Evolutionary conservation across 1,140 invertebrate genomes (phyloP), one percentile per base, ranked within the genome.

Genomic region (Colletes gigas): DNA sequence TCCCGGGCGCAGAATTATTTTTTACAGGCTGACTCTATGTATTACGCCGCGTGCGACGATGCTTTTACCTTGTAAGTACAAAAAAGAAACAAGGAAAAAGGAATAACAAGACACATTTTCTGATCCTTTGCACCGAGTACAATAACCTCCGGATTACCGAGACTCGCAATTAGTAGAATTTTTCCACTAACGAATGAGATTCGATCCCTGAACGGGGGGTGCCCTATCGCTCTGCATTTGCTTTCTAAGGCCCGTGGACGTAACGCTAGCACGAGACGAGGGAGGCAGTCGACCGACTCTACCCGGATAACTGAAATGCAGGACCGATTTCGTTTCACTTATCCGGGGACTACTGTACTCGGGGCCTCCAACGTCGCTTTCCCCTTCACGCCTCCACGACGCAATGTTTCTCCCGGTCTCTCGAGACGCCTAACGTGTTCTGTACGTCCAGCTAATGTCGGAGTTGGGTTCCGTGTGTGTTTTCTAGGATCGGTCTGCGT

Each of bases 71-170:
- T 62, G 21, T 62, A 62, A 62, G 60, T 41, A 62, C 14, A 30
- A 62, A 62, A 62, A n/a, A 57, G 30, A 62, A 62, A 62, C 30
- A 50, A 50, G 50, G 54, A 17, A 57, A n/a, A 57, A 57, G 30
- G 30, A 30, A 30, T 30, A 30, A 30, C 30, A 30, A 30, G 5
- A 57, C 15, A 3, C 54, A 57, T 17, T 57, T 57, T 17, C 15
- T 57, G n/a, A 6, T n/a, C 15, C n/a, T 57, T 17, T 8, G 54
- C 54, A 57, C 4, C 3, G 54, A 5, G n/a, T n/a, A 57, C 50
- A 10, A 10, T 50, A 50, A 50, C 10, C 50, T 12, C 44, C 9
- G 44, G 44, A 47, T 47, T 3, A 47, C 6, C 44, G 44, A 47
- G 9, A 47, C 44, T 47, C 6, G 3, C 9, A 4, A 47, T 47